Percentiles rank a stretch among this genome's conserved stretches.
Conservation (phyloP, 2,797 vertebrate genomes). For the Bovichtus variegatus region DNA sequence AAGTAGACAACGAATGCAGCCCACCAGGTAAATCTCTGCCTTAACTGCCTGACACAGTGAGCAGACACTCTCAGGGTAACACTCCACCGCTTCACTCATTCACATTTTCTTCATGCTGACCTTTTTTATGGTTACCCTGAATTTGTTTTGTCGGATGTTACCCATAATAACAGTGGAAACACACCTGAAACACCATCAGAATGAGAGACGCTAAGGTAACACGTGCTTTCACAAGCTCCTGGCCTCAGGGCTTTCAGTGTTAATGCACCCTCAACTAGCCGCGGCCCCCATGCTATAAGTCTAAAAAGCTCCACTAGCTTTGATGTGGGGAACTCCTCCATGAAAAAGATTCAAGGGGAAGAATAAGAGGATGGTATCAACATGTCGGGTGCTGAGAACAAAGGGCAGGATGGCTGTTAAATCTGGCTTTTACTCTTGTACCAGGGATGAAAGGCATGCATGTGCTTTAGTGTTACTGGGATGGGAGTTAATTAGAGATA, state of each 20-base stretch:
- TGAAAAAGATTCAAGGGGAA: conserved; percentile 54
- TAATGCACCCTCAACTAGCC: conserved; percentile 56
- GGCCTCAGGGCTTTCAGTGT: conserved; percentile 59
- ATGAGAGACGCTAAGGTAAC: conserved; percentile 59
- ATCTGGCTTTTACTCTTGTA: conserved; percentile 28
- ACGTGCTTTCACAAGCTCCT: conserved; percentile 63
- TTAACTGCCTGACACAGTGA: conserved; percentile 54
- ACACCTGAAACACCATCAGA: conserved; percentile 69
- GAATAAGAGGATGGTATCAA: conserved; percentile 62
- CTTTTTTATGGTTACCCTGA: conserved; percentile 62
- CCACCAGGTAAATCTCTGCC: conserved; percentile 45
- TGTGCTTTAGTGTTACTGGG: conserved; percentile 5
- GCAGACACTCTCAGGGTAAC: conserved; percentile 46
- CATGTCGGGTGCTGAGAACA: conserved; percentile 64
- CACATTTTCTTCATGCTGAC: conserved; percentile 35
- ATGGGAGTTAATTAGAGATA: background rate
- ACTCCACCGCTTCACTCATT: conserved; percentile 11
- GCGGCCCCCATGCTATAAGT: conserved; percentile 44
- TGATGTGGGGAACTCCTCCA: conserved; percentile 73
- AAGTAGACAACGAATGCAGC: conserved; percentile 15
- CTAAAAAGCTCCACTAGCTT: conserved; percentile 60
- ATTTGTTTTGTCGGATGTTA: conserved; percentile 59
- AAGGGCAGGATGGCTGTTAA: conserved; percentile 47
- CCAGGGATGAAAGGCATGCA: conserved; percentile 31
- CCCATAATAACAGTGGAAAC: conserved; percentile 65